Conservation (phyloP, 2,888 invertebrate genomes). For the Meta bourneti region DNA sequence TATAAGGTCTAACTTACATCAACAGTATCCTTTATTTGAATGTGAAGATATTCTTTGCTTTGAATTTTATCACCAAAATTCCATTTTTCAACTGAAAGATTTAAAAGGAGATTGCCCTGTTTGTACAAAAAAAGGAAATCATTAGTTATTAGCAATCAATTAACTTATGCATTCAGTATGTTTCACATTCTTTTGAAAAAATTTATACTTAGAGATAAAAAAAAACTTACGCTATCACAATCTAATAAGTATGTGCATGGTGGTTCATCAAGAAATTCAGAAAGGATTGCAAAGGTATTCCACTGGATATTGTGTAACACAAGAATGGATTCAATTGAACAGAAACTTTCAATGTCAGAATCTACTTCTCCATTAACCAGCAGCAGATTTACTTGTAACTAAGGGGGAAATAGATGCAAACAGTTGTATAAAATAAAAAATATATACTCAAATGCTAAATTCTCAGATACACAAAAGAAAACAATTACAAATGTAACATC, state of each 20-base stretch:
- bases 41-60: neutral
- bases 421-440: too few relatives aligned
- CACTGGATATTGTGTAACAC: slow-evolving; percentile 28
- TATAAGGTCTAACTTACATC: neutral
- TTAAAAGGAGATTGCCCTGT: neutral
- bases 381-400: slow-evolving; percentile 54
- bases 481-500: too few relatives aligned
- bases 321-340: slow-evolving; percentile 34
- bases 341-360: slow-evolving; percentile 50
- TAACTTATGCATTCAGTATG: too few relatives aligned
- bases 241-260: slow-evolving; percentile 59
- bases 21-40: neutral
- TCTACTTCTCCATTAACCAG: slow-evolving; percentile 57
- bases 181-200: too few relatives aligned
- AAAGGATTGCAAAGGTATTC: slow-evolving; percentile 19
- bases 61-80: neutral
- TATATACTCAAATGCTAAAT: too few relatives aligned
- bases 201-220: too few relatives aligned
- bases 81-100: neutral
- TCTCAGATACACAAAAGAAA: too few relatives aligned
- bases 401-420: neutral
- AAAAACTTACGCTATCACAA: slow-evolving; percentile 54
- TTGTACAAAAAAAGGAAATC: too few relatives aligned
- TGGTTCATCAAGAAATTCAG: neutral
- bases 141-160: too few relatives aligned